Conservation (phyloP, 92 coral and sea anemone genomes). For the Micromussa lordhowensis region DNA sequence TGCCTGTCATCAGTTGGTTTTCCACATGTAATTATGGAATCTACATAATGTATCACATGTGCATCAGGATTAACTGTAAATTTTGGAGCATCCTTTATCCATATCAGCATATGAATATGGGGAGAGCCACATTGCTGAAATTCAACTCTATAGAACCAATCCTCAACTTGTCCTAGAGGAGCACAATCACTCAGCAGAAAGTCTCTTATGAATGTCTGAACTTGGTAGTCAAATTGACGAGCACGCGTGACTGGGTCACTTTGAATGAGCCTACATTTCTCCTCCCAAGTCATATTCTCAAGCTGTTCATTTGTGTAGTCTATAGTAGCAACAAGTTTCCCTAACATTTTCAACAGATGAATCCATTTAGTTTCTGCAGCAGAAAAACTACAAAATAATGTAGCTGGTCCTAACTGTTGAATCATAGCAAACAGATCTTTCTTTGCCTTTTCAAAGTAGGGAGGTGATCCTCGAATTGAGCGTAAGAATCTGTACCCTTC, state of each 20-base stretch:
- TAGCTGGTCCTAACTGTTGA: background rate
- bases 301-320: constrained; percentile 14
- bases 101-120: constrained; percentile 31
- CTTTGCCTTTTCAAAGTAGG: constrained; percentile 69
- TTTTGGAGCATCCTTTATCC: constrained; percentile 13
- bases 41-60: background rate
- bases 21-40: constrained; percentile 7
- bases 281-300: constrained; percentile 25
- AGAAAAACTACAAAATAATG: constrained; percentile 64
- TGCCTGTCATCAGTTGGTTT: constrained; percentile 6
- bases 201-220: constrained; percentile 40
- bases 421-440: constrained; percentile 71
- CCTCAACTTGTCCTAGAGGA: constrained; percentile 9
- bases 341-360: constrained; percentile 19
- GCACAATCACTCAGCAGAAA: constrained; percentile 36
- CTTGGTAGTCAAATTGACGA: constrained; percentile 58
- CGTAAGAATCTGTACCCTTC: constrained; percentile 60
- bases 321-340: constrained; percentile 12
- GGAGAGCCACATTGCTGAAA: constrained; percentile 67
- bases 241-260: constrained; percentile 68
- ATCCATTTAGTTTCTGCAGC: constrained; percentile 57
- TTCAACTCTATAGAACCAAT: constrained; percentile 49
- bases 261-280: constrained; percentile 52
- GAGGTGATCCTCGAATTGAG: constrained; percentile 61
- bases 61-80: constrained; percentile 13